Conservation (phyloP, 2,797 vertebrate genomes). For the Spatula versicolor region DNA sequence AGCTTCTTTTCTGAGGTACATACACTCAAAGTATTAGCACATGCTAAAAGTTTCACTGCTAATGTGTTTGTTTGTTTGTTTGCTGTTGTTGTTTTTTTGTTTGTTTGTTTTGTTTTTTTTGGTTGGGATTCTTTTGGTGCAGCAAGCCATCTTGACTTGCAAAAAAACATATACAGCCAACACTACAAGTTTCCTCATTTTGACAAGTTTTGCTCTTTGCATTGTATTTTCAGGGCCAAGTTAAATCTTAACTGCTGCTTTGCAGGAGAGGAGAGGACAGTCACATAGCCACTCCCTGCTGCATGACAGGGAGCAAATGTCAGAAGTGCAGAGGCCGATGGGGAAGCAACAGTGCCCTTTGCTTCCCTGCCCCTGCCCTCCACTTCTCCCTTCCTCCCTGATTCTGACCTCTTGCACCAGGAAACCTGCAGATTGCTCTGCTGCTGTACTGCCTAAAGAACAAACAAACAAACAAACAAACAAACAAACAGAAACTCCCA, state of each 20-base stretch:
- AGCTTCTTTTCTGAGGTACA: not conserved
- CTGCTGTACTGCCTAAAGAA: not conserved
- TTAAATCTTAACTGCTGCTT: not conserved
- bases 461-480: not conserved
- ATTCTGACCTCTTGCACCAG: not conserved
- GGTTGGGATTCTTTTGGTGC: not conserved
- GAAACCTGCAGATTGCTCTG: conserved; percentile 26
- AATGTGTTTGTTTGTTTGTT: not conserved
- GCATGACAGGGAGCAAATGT: not conserved
- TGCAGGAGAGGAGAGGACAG: not conserved
- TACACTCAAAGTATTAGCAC: not conserved
- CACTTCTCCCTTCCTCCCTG: conserved; percentile 47
- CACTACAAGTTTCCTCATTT: conserved; percentile 21
- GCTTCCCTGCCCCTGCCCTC: conserved; percentile 48
- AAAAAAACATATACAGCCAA: conserved; percentile 15
- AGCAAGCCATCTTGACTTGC: not conserved
- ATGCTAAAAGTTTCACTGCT: not conserved
- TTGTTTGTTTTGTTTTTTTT: too few relatives aligned
- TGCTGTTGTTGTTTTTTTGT: too few relatives aligned
- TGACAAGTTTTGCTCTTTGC: not conserved
- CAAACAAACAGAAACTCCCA: not conserved
- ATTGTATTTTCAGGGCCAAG: not conserved
- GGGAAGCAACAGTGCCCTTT: conserved; percentile 27
- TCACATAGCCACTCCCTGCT: not conserved
- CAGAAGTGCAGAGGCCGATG: conserved; percentile 6